Percentiles rank a stretch among this genome's conserved stretches.
Conservation (phyloP, 2,888 invertebrate species). For the Auanema sp. region DNA sequence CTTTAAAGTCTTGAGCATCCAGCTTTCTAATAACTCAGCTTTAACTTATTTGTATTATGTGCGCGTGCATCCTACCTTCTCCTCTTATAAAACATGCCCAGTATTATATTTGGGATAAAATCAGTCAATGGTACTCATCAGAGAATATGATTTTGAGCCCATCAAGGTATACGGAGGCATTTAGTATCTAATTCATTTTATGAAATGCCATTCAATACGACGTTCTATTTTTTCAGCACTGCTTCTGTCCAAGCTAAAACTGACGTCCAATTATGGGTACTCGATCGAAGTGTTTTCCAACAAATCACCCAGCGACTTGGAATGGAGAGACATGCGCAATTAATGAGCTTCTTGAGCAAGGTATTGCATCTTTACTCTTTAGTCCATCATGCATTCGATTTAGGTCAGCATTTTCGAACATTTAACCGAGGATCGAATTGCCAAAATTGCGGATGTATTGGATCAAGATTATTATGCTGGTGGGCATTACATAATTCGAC, state of each 20-base stretch:
- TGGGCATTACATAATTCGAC: conserved; percentile 78
- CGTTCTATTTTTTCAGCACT: conserved; percentile 40
- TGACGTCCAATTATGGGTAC: conserved; percentile 84
- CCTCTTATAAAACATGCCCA: background rate
- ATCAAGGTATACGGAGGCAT: background rate
- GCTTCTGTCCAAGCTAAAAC: conserved; percentile 72
- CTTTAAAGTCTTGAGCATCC: too few relatives aligned
- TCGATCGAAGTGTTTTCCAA: conserved; percentile 84
- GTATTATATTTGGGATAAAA: background rate
- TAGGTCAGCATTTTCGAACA: conserved; percentile 61
- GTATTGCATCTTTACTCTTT: conserved; percentile 24
- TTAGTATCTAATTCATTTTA: background rate
- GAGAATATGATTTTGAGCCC: too few relatives aligned
- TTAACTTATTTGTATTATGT: too few relatives aligned
- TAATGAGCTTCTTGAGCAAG: conserved; percentile 77
- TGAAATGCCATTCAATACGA: background rate
- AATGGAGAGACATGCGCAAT: conserved; percentile 81
- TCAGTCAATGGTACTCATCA: too few relatives aligned
- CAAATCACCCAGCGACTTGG: conserved; percentile 86
- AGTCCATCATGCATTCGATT: background rate
- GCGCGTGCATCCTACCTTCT: background rate
- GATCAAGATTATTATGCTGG: conserved; percentile 78
- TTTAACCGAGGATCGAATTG: conserved; percentile 60
- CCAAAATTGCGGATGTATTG: conserved; percentile 82
- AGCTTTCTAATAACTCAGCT: too few relatives aligned